phyloP scores from a whole-genome alignment of 2,888 invertebrate species.

The Ornithoptera alexandrae region DNA sequence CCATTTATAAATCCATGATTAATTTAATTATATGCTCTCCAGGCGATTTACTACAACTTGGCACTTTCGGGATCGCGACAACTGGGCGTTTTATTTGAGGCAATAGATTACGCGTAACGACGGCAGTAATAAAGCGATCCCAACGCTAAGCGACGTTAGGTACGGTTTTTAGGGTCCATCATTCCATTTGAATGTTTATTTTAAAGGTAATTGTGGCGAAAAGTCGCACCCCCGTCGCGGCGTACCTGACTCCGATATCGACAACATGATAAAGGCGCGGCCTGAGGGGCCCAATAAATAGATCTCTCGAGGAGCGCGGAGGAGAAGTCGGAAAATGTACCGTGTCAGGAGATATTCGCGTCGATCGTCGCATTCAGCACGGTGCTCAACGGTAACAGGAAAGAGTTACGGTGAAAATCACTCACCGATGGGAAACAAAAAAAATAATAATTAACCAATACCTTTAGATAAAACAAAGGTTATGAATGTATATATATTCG shows the following conservation, averaged over 20 bases:
- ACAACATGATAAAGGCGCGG: constrained; percentile 77
- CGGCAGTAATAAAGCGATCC: constrained; percentile 72
- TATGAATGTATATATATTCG: too few relatives aligned
- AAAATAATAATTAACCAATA: too few relatives aligned
- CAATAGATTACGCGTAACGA: constrained; percentile 72
- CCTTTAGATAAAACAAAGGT: too few relatives aligned
- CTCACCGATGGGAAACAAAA: too few relatives aligned
- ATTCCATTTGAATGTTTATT: constrained; percentile 76
- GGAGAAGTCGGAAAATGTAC: constrained; percentile 71
- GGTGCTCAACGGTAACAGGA: constrained; percentile 43
- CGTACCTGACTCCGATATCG: constrained; percentile 74
- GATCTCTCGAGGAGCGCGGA: constrained; percentile 53
- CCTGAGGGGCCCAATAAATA: constrained; percentile 75
- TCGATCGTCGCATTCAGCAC: constrained; percentile 48
- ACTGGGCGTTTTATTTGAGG: constrained; percentile 72
- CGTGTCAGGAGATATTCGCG: constrained; percentile 43
- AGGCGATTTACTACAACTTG: too few relatives aligned
- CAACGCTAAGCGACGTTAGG: constrained; percentile 56
- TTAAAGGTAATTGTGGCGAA: constrained; percentile 72
- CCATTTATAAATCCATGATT: too few relatives aligned
- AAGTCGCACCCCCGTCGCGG: constrained; percentile 57
- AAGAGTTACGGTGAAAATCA: too few relatives aligned
- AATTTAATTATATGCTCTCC: too few relatives aligned
- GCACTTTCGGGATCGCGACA: constrained; percentile 43
- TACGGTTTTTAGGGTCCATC: constrained; percentile 68